phyloP scores from a whole-genome alignment of 2,113 vertebrate genomes.

The Steatornis caripensis region DNA sequence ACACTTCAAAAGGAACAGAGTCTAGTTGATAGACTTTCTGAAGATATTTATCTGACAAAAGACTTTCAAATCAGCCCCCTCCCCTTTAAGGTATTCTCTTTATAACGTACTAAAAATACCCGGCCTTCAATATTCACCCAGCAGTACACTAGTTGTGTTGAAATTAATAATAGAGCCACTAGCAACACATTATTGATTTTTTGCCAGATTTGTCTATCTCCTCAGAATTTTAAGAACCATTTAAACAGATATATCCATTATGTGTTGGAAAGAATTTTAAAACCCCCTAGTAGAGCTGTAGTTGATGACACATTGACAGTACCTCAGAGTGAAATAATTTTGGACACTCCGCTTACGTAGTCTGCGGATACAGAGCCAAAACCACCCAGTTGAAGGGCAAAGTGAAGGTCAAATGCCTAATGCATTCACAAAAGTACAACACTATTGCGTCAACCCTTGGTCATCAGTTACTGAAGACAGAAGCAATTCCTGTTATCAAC shows the following conservation, averaged over 20 bases:
- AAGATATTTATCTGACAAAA: neutral
- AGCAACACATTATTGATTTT: conserved; percentile 51
- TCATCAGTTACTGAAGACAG: conserved; percentile 11
- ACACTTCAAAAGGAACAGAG: neutral
- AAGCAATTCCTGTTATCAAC: conserved; percentile 34
- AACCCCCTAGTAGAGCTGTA: conserved; percentile 20
- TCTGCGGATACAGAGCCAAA: neutral
- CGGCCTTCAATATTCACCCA: conserved; percentile 2
- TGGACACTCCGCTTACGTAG: neutral
- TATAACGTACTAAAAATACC: neutral
- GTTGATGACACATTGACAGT: conserved; percentile 51
- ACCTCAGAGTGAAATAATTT: conserved; percentile 47
- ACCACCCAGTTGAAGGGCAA: neutral
- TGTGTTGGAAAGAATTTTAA: conserved; percentile 46
- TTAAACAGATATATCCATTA: conserved; percentile 63
- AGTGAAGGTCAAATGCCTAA: conserved; percentile 17
- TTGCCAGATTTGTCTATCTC: conserved; percentile 41
- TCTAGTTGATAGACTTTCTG: neutral
- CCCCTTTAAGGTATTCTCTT: neutral
- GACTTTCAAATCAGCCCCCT: neutral
- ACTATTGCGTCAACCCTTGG: neutral
- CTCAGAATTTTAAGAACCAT: conserved; percentile 54
- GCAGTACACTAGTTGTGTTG: neutral
- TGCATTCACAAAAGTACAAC: neutral
- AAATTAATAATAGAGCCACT: conserved; percentile 60